Percentiles rank a stretch among this genome's conserved stretches.
phyloP scores from a whole-genome alignment of 2,888 invertebrate genomes.

The Cotesia congregata region DNA sequence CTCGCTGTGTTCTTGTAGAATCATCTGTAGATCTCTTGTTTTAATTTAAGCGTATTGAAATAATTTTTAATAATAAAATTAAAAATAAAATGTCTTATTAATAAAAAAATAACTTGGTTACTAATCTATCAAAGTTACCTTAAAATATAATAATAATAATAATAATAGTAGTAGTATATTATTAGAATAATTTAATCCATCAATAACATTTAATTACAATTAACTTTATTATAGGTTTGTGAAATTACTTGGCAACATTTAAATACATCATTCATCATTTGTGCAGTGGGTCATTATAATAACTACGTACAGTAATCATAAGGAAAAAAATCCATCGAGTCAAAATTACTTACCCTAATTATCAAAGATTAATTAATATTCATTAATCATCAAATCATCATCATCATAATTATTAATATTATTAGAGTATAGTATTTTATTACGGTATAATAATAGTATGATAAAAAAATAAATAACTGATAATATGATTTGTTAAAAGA shows the following conservation, averaged over 20 bases:
- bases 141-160: too few relatives aligned
- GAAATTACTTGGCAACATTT: neutral
- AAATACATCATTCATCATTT: neutral
- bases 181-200: neutral
- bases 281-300: neutral
- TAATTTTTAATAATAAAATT: neutral
- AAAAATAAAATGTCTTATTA: neutral
- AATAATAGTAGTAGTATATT: neutral
- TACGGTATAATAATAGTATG: neutral
- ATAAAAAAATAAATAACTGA: conserved; percentile 6
- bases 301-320: neutral
- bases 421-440: neutral
- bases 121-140: too few relatives aligned
- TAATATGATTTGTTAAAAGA: conserved; percentile 25
- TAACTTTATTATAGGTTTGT: neutral
- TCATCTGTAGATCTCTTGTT: neutral
- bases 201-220: conserved; percentile 1
- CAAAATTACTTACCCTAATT: neutral
- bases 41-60: neutral
- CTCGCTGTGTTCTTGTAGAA: neutral
- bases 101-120: too few relatives aligned
- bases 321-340: neutral
- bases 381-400: neutral
- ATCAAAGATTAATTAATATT: neutral
- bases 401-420: neutral